A percentile compares a stretch with the other conserved stretches of the same genome.
phyloP scores from a whole-genome alignment of 2,797 vertebrate species.

The Typhlichthys eigenmanni region DNA sequence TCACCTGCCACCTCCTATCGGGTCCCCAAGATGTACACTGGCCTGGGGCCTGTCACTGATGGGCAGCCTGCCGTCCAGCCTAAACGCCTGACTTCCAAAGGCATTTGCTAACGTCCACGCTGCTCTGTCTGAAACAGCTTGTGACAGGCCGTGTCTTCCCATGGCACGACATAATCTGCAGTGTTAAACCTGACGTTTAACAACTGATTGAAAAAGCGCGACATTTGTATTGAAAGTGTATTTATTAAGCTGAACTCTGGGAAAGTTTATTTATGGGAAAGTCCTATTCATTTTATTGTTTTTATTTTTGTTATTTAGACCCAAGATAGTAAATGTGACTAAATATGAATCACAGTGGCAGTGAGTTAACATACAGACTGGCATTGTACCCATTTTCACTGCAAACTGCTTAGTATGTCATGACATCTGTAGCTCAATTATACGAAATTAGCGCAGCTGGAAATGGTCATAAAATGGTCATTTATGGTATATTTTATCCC shows the following conservation, averaged over 20 bases:
- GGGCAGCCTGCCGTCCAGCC: conserved; percentile 66
- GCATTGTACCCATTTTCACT: conserved; percentile 22
- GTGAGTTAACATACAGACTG: neutral
- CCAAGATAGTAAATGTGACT: neutral
- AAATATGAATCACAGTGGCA: neutral
- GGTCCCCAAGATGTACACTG: conserved; percentile 55
- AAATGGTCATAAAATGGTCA: conserved; percentile 50
- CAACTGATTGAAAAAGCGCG: neutral
- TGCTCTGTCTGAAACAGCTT: conserved; percentile 56
- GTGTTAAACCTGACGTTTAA: neutral
- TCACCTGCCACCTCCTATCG: conserved; percentile 81
- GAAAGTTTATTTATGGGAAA: neutral
- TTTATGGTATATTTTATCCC: conserved; percentile 61
- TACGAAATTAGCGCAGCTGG: conserved; percentile 52
- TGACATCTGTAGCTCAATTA: conserved; percentile 57
- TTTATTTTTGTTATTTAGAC: neutral
- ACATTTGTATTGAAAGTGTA: neutral
- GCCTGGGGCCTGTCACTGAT: conserved; percentile 73
- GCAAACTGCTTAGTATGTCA: conserved; percentile 21
- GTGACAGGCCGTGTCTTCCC: conserved; percentile 55
- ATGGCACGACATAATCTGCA: neutral
- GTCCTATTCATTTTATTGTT: neutral
- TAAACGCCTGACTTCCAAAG: conserved; percentile 71
- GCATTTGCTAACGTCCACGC: conserved; percentile 54
- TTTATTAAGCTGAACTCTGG: neutral